phyloP scores from a whole-genome alignment of 2,113 vertebrate genomes.

The human region DNA sequence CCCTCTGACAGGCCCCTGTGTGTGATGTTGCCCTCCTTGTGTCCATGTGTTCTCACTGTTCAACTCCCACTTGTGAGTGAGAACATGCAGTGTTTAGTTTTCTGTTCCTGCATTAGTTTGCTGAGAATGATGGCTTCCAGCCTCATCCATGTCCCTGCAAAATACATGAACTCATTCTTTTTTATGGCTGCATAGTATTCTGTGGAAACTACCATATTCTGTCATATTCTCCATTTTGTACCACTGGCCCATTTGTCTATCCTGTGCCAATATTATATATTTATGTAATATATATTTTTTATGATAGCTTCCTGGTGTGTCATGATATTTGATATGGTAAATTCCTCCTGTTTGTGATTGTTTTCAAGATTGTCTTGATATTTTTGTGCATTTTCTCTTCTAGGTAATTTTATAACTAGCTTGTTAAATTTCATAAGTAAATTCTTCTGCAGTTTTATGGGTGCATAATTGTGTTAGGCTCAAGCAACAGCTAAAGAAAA shows the following conservation, averaged over 20 bases:
- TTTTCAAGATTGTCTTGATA: not conserved
- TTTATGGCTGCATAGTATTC: too few relatives aligned
- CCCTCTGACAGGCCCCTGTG: too few relatives aligned
- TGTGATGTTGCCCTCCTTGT: too few relatives aligned
- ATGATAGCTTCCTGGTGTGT: not conserved
- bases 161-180: too few relatives aligned
- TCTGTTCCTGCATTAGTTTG: too few relatives aligned
- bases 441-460: not conserved
- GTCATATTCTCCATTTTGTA: not conserved
- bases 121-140: too few relatives aligned
- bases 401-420: not conserved
- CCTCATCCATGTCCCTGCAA: too few relatives aligned
- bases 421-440: slow-evolving; percentile 17
- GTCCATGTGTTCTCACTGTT: too few relatives aligned
- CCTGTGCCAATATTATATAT: not conserved
- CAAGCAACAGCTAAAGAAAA: not conserved
- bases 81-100: too few relatives aligned
- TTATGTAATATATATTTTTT: not conserved
- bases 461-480: not conserved
- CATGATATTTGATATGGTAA: slow-evolving; percentile 13
- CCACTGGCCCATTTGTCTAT: not conserved
- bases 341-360: not conserved
- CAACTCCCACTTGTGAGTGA: too few relatives aligned
- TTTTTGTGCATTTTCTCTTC: slow-evolving; percentile 12
- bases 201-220: not conserved